A percentile compares a stretch with the other conserved stretches of the same genome.
Conservation (phyloP, 2,113 vertebrate genomes). For the Mola mola region DNA sequence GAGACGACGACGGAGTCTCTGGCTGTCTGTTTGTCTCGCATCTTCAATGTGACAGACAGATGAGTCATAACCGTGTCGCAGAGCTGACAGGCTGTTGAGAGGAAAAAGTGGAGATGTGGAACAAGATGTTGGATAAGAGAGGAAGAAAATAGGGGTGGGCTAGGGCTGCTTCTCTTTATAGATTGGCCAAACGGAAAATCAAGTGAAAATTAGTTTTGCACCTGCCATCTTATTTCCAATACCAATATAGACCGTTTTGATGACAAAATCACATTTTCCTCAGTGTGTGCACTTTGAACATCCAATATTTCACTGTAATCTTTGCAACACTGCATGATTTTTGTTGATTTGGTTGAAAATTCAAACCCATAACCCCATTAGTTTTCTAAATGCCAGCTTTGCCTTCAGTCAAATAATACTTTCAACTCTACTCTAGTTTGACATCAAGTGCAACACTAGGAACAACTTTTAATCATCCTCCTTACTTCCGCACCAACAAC, state of each 20-base stretch:
- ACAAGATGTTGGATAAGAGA: slow-evolving; percentile 60
- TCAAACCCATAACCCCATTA: slow-evolving; percentile 23
- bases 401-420: background rate
- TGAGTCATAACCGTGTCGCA: slow-evolving; percentile 73
- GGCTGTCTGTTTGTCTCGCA: slow-evolving; percentile 71
- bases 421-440: slow-evolving; percentile 14
- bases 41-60: slow-evolving; percentile 73
- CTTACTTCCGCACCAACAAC: too few species aligned
- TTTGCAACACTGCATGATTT: too few species aligned
- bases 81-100: slow-evolving; percentile 67
- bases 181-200: slow-evolving; percentile 39
- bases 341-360: slow-evolving; percentile 9
- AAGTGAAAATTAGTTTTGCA: slow-evolving; percentile 46
- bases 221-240: slow-evolving; percentile 7
- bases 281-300: background rate
- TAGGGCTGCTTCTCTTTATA: slow-evolving; percentile 8
- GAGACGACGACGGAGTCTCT: slow-evolving; percentile 60
- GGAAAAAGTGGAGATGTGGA: slow-evolving; percentile 49
- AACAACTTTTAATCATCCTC: too few species aligned
- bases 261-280: slow-evolving; percentile 29
- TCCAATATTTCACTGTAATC: too few species aligned
- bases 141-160: slow-evolving; percentile 11
- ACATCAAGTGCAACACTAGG: slow-evolving; percentile 24
- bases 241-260: slow-evolving; percentile 34
- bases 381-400: too few species aligned